phyloP scores from a whole-genome alignment of 1,140 invertebrate genomes.

The Drosophila prosaltans region DNA sequence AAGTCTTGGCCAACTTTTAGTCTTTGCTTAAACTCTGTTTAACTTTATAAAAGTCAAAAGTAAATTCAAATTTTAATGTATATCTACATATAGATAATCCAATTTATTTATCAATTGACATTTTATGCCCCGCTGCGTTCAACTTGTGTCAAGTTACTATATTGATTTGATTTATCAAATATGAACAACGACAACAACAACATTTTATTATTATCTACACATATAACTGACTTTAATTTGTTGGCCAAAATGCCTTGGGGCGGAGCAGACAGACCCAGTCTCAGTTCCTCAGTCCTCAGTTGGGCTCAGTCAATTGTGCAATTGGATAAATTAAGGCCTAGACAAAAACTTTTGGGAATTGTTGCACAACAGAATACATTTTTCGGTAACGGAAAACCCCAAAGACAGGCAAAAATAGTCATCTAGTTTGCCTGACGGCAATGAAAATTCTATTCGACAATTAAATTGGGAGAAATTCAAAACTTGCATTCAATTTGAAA shows the following conservation, averaged over 20 bases:
- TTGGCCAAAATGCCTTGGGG: constrained; percentile 19
- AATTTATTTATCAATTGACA: constrained; percentile 52
- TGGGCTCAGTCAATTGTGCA: constrained; percentile 35
- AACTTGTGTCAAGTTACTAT: constrained; percentile 17
- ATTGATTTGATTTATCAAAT: constrained; percentile 43
- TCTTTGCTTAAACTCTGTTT: too few relatives aligned
- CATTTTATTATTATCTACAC: too few relatives aligned
- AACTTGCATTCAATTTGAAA: constrained; percentile 11
- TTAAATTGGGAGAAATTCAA: background rate
- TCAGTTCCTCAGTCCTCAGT: too few relatives aligned
- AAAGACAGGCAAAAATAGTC: constrained; percentile 28
- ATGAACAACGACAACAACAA: constrained; percentile 15
- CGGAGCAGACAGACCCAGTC: background rate
- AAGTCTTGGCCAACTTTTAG: too few relatives aligned
- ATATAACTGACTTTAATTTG: constrained; percentile 2
- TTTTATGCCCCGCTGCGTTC: constrained; percentile 25
- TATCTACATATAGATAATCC: background rate
- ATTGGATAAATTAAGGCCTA: constrained; percentile 57
- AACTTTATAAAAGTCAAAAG: too few relatives aligned
- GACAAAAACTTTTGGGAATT: constrained; percentile 22
- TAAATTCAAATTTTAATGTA: background rate
- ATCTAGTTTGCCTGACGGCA: constrained; percentile 25
- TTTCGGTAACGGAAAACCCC: constrained; percentile 43
- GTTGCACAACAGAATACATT: constrained; percentile 25
- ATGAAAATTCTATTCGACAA: constrained; percentile 21